These are phyloP conservation scores for Myotis pilosus DNA, from an alignment of 2,797 vertebrate species.

Conservation along the genomic window DNA sequence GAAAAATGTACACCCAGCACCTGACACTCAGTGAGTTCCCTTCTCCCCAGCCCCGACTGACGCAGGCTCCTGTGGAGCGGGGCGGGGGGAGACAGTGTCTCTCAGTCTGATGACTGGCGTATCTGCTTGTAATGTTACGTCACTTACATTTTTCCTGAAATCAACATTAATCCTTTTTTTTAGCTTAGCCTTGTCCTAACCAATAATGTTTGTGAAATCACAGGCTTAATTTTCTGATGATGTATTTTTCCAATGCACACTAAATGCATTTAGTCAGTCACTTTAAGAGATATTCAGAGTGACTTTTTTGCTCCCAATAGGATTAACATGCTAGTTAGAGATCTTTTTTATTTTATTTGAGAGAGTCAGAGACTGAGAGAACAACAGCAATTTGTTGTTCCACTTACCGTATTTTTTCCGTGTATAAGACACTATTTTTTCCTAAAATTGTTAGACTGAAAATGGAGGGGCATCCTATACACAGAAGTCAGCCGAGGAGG, in stretches of 20 bases:
- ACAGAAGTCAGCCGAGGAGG: too few relatives aligned
- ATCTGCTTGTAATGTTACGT: not conserved
- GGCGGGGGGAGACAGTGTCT: too few relatives aligned
- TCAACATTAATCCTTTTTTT: not conserved
- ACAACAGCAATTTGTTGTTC: not conserved
- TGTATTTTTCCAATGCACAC: not conserved
- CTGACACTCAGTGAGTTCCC: not conserved
- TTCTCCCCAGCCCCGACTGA: not conserved
- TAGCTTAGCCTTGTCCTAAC: not conserved
- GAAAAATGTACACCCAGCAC: not conserved
- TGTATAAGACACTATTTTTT: too few relatives aligned
- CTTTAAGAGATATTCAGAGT: not conserved
- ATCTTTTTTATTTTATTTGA: not conserved
- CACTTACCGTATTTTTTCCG: not conserved
- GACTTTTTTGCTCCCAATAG: not conserved
- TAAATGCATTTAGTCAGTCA: not conserved
- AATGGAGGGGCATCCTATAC: too few relatives aligned
- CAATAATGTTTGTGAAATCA: not conserved
- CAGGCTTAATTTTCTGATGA: not conserved
- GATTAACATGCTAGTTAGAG: not conserved
- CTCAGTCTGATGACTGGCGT: not conserved
- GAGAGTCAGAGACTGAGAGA: not conserved
- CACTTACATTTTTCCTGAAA: constrained; percentile 3
- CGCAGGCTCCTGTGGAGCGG: rapidly evolving
- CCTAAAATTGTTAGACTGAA: too few relatives aligned